Base-by-base conservation (phyloP, 2,888 invertebrate genomes). In the Boloria euphrosyne region DNA sequence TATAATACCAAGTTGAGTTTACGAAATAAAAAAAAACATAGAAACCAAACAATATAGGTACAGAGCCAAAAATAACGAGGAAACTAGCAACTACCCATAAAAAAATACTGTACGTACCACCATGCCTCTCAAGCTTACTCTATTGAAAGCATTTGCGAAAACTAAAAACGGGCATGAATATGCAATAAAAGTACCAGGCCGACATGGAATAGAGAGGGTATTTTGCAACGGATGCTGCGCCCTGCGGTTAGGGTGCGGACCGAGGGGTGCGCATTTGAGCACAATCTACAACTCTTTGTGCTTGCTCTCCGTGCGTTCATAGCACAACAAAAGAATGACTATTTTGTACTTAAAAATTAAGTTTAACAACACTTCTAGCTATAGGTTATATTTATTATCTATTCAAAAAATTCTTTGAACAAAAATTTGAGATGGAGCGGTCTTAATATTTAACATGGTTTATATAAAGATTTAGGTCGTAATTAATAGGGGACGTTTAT, bases 181-280 rank as follows among this genome's bases (percentile, higher is more conserved):
- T 91, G 91, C 91, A 91, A 92, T 91, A 90, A 89, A 90, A 81
- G 81, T 88, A 92, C 91, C 78, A 90, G 89, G 90, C 67, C 66
- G 67, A 70, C 87, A 91, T 84, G 82, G 73, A 78, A 68, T 66
- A 70, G 54, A 79, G 78, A 79, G 77, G 83, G 80, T 72, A 82
- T 80, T 89, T 90, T 76, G 90, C 89, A 85, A 86, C 78, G 85
- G 86, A 90, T 89, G 89, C 89, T 90, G 90, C 72, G 68, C 84
- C 86, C 82, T 82, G 86, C 74, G 83, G 87, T 84, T 80, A 83
- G 82, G 81, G 84, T 81, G 81, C 82, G 65, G 65, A 59, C 60
- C 50, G 57, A 66, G 70, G 74, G 71, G 74, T 70, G 67, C 59
- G 61, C 62, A 54, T 59, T 66, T 62, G 14, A 44, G 55, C 55